Evolutionary conservation across 2,797 vertebrate genomes (phyloP), one percentile per base, ranked within the genome.

Genomic region (Epinephelus malabaricus): DNA sequence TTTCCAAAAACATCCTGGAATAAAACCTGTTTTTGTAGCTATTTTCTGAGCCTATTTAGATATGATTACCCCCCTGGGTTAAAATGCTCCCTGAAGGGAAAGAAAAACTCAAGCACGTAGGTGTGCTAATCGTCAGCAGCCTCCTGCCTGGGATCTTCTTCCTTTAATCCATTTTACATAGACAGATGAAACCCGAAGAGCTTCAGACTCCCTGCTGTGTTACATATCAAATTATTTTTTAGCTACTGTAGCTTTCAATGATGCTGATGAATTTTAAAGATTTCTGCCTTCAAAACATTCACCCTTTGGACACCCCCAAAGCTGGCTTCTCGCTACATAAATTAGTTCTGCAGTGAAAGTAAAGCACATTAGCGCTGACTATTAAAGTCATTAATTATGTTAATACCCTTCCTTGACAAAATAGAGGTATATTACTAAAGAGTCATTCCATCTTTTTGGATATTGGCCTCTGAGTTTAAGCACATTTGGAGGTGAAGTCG

Each of bases 151-250:
- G 3, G 27, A 43, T 9, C 5, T 56, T 27, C 14, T 5, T 10
- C 30, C 18, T 50, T 69, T 18, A 55, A 73, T 85, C 76, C 11
- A 3, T 59, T 23, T 67, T 51, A 40, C 65, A 70, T 5, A 47
- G 63, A 68, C 19, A 67, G 38, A 46, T 25, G 45, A 73, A 7
- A 40, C 8, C 23, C 21, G 60, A 43, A 40, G 11, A 49, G 73
- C 70, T 50, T 55, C 34, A 23, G 60, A 70, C 60, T 38, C 61
- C 59, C 74, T 9, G 30, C 53, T 63, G 73, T 47, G 69, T 10
- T 18, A 70, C 46, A 60, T 21, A 43, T 34, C 63, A 56, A 34
- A n/a, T 67, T 71, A 68, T 81, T 76, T 80, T 82, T 76, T 71
- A 78, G 78, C 67, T 7, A 30, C 50, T 59, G 61, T 25, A 45